Conservation (phyloP, 2,888 invertebrate species). For the Galerucella nymphaeae region DNA sequence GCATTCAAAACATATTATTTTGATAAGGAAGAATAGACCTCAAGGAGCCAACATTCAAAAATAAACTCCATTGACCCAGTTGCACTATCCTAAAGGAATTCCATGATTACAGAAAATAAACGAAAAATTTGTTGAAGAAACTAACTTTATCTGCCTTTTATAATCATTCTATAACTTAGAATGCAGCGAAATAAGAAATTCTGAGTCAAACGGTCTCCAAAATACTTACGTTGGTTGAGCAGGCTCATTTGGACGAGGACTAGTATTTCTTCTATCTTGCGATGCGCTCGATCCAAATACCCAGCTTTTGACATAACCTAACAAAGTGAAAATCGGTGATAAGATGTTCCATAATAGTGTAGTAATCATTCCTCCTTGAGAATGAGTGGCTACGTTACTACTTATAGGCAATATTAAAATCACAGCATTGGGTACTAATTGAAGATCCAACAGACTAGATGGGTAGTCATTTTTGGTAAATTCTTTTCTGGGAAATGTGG, state of each 20-base stretch:
- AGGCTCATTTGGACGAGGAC: slow-evolving; percentile 29
- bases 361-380: slow-evolving; percentile 63
- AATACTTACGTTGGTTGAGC: slow-evolving; percentile 31
- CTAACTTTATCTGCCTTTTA: no score
- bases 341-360: slow-evolving; percentile 72
- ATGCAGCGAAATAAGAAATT: no score
- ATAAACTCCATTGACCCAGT: no score
- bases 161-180: no score
- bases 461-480: slow-evolving; percentile 69
- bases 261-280: slow-evolving; percentile 55
- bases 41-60: no score
- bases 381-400: slow-evolving; percentile 53
- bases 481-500: slow-evolving; percentile 80
- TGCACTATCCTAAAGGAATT: no score
- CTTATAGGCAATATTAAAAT: slow-evolving; percentile 76
- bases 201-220: background rate
- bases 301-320: slow-evolving; percentile 67
- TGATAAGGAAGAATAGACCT: no score
- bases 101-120: no score
- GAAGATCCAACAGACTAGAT: slow-evolving; percentile 72
- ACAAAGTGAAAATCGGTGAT: slow-evolving; percentile 70
- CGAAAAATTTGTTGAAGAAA: no score
- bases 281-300: slow-evolving; percentile 56
- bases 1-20: no score
- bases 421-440: slow-evolving; percentile 81